A percentile compares a stretch with the other conserved stretches of the same genome.
Evolutionary conservation across 2,888 invertebrate genomes (phyloP).

Genomic region (Orthonychiurus folsomi): DNA sequence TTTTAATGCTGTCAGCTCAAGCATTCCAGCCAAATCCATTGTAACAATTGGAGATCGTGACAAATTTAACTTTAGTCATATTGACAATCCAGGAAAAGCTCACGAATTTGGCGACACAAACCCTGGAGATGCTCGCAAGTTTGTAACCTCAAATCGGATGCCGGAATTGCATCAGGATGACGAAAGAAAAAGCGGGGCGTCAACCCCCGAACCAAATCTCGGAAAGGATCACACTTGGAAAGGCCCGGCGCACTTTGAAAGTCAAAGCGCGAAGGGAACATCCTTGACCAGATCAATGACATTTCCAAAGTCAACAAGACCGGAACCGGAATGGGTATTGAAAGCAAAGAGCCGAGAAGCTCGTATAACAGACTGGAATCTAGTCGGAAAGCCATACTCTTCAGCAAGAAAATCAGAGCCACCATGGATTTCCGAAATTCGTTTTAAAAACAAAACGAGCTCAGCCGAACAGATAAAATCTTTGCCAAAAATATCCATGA

Average conservation of each 20-base stretch:
- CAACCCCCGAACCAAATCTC: constrained; percentile 27
- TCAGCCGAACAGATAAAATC: constrained; percentile 25
- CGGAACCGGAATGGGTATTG: constrained; percentile 39
- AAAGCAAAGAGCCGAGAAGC: constrained; percentile 32
- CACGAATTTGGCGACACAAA: neutral
- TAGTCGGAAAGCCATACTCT: constrained; percentile 29
- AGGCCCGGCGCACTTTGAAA: constrained; percentile 33
- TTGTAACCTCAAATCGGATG: neutral
- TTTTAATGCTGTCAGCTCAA: neutral
- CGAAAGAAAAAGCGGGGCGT: neutral
- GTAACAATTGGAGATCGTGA: constrained; percentile 30
- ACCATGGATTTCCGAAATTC: constrained; percentile 37
- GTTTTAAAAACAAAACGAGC: constrained; percentile 19
- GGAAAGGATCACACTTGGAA: constrained; percentile 36
- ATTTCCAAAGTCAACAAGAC: constrained; percentile 30
- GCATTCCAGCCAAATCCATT: constrained; percentile 28
- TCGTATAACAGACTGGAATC: constrained; percentile 36
- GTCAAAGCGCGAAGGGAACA: constrained; percentile 13
- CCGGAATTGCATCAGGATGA: neutral
- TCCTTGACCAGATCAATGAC: constrained; percentile 26
- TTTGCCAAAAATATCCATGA: constrained; percentile 31
- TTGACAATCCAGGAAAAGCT: neutral
- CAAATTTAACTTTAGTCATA: neutral
- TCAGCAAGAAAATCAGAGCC: constrained; percentile 27
- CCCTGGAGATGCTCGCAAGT: neutral